A percentile compares a stretch with the other conserved stretches of the same genome.
Evolutionary conservation across 2,888 invertebrate species (phyloP).

Genomic region (Tipula helvola): DNA sequence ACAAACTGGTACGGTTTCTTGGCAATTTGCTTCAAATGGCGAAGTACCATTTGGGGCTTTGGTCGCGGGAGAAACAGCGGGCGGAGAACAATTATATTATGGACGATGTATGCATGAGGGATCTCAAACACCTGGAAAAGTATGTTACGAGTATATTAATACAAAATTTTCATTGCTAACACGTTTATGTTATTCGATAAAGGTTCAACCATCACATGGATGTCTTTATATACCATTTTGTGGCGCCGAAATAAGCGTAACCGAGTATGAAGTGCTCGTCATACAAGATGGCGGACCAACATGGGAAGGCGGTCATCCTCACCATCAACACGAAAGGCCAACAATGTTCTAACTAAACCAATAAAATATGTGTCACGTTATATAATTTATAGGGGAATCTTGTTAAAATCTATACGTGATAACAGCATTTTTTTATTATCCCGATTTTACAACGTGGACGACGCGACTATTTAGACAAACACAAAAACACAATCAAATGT

Average conservation of each 20-base stretch:
- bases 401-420: too few relatives aligned
- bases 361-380: background rate
- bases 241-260: conserved; percentile 49
- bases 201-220: conserved; percentile 52
- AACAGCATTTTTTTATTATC: background rate
- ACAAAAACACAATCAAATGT: background rate
- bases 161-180: background rate
- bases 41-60: conserved; percentile 51
- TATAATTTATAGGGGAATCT: background rate
- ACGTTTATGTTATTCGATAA: background rate
- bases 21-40: conserved; percentile 50
- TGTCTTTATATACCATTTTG: conserved; percentile 53
- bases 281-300: background rate
- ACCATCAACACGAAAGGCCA: background rate
- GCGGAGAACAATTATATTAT: conserved; percentile 54
- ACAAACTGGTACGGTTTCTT: conserved; percentile 47
- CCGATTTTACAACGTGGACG: background rate
- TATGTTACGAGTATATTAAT: conserved; percentile 24
- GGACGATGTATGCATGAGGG: conserved; percentile 56
- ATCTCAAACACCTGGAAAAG: conserved; percentile 57
- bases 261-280: conserved; percentile 57
- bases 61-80: conserved; percentile 46
- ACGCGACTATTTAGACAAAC: background rate
- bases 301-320: background rate
- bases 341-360: background rate